A percentile compares a stretch with the other conserved stretches of the same genome.
phyloP scores from a whole-genome alignment of 64 coral and sea anemone genomes.

The Pocillopora verrucosa region DNA sequence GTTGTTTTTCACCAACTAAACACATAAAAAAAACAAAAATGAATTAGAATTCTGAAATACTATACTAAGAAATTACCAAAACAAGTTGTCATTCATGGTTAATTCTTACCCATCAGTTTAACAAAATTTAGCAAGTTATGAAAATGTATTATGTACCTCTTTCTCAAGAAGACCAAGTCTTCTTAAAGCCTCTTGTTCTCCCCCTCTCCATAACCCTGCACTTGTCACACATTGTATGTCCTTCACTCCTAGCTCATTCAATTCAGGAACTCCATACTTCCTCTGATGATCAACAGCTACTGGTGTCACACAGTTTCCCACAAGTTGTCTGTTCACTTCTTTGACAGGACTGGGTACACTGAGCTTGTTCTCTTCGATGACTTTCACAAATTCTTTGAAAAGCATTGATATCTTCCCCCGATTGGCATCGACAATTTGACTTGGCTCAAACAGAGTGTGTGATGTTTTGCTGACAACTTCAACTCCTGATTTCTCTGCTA shows the following conservation, averaged over 20 bases:
- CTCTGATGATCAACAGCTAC: not conserved
- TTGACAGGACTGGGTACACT: conserved; percentile 20
- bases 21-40: not conserved
- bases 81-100: too few species aligned
- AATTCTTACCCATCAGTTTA: too few species aligned
- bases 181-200: conserved; percentile 45
- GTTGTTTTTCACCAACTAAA: conserved; percentile 26
- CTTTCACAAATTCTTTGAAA: conserved; percentile 41
- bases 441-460: conserved; percentile 66
- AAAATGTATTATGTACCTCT: not conserved
- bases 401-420: conserved; percentile 9
- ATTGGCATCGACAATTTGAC: conserved; percentile 39
- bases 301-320: conserved; percentile 19
- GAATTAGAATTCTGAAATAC: not conserved
- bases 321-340: conserved; percentile 18
- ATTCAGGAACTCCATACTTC: conserved; percentile 26
- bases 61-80: not conserved
- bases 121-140: too few species aligned
- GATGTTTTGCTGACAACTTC: conserved; percentile 61
- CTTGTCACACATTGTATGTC: conserved; percentile 24
- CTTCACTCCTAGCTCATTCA: conserved; percentile 58
- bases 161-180: conserved; percentile 21
- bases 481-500: conserved; percentile 58
- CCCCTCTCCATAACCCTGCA: conserved; percentile 38
- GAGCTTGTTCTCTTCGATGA: not conserved